Evolutionary conservation across 2,113 vertebrate genomes (phyloP).

Genomic region (Clupea harengus): DNA sequence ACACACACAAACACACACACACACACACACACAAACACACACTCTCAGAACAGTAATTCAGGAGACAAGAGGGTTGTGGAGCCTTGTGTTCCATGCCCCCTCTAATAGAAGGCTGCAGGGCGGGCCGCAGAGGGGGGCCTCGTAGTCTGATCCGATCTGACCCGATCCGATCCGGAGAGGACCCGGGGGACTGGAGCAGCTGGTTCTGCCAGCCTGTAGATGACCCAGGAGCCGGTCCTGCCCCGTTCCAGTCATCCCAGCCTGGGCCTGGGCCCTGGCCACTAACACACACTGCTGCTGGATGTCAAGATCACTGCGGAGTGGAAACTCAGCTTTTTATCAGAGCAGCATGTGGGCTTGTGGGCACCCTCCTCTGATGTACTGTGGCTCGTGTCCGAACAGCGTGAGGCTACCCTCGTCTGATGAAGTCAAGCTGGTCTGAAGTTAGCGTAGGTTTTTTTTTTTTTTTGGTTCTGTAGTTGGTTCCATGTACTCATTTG

Average conservation of each 20-base stretch:
- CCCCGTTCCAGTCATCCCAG: background rate
- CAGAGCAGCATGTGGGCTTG: background rate
- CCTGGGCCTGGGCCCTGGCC: background rate
- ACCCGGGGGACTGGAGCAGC: background rate
- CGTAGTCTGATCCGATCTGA: background rate
- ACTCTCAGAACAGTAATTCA: background rate
- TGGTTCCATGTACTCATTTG: background rate
- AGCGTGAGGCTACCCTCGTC: background rate
- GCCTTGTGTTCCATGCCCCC: background rate
- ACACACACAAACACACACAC: background rate
- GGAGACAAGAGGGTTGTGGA: background rate
- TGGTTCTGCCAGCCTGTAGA: background rate
- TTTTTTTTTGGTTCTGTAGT: background rate
- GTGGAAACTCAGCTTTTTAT: background rate
- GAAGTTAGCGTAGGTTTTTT: no score
- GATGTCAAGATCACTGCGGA: background rate
- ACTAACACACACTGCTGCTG: background rate
- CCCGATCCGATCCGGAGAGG: background rate
- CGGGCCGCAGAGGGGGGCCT: background rate
- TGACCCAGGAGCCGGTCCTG: background rate
- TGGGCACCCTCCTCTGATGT: background rate
- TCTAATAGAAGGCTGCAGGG: background rate
- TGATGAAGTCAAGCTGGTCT: background rate
- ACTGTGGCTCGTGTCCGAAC: background rate
- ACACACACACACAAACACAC: background rate